Conservation (phyloP, 2,888 invertebrate species). For the Clitarchus hookeri region DNA sequence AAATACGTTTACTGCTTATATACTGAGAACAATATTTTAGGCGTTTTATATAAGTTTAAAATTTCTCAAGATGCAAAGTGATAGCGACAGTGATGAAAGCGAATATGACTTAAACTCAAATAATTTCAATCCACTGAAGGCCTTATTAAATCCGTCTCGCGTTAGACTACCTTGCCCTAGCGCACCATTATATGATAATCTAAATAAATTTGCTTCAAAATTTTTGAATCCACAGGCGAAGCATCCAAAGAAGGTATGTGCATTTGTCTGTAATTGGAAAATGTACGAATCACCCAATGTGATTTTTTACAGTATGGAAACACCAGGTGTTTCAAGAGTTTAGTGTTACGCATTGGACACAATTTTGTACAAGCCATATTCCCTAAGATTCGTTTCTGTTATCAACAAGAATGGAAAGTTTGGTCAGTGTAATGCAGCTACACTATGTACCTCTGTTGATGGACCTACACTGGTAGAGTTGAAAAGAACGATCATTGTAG, state of each 20-base stretch:
- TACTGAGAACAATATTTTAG: not conserved
- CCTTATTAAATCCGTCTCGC: slow-evolving; percentile 55
- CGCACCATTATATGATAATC: slow-evolving; percentile 70
- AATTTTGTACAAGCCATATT: too few relatives aligned
- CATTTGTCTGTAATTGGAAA: not conserved
- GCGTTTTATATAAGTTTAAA: not conserved
- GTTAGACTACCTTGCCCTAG: slow-evolving; percentile 60
- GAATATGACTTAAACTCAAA: slow-evolving; percentile 54
- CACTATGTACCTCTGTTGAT: too few relatives aligned
- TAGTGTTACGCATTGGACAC: too few relatives aligned
- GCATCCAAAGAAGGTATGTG: slow-evolving; percentile 22
- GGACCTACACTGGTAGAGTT: too few relatives aligned
- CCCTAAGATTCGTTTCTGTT: too few relatives aligned
- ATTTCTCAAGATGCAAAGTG: slow-evolving; percentile 17
- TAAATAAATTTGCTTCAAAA: slow-evolving; percentile 60
- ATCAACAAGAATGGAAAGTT: too few relatives aligned
- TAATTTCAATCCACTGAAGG: slow-evolving; percentile 71
- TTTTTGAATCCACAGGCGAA: slow-evolving; percentile 21
- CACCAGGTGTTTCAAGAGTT: too few relatives aligned
- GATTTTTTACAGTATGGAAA: too few relatives aligned
- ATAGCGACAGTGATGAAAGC: slow-evolving; percentile 21
- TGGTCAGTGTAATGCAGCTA: too few relatives aligned
- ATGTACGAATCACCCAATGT: not conserved
- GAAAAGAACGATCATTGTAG: too few relatives aligned
- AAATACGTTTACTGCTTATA: too few relatives aligned